A percentile compares a stretch with the other conserved stretches of the same genome.
These are phyloP conservation scores for Metopolophium dirhodum DNA, from an alignment of 1,140 invertebrate genomes.

Conservation along the genomic window DNA sequence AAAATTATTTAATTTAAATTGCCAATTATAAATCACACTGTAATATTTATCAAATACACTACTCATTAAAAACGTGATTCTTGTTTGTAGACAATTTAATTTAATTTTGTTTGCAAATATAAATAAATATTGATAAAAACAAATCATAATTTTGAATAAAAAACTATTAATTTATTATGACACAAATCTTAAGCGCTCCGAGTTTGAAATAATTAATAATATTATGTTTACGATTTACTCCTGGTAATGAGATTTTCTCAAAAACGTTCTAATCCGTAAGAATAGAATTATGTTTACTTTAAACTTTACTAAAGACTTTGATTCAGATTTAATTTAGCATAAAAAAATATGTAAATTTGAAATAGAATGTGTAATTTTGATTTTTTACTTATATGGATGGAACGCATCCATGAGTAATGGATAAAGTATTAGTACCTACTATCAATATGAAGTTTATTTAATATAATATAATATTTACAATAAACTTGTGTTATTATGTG, in stretches of 20 bases:
- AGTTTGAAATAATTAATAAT: background rate
- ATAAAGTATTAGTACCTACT: background rate
- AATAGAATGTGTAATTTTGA: background rate
- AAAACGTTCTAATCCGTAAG: background rate
- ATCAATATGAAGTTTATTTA: background rate
- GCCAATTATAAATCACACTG: background rate
- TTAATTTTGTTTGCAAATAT: background rate
- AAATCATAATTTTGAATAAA: background rate
- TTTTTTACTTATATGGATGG: background rate
- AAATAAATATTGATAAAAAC: background rate
- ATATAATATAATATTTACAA: background rate
- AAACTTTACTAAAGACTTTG: conserved; percentile 17
- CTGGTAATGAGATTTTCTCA: background rate
- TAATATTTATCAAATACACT: background rate
- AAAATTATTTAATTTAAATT: background rate
- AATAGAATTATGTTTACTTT: conserved; percentile 27
- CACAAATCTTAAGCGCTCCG: background rate
- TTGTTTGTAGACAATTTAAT: background rate
- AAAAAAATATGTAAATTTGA: background rate
- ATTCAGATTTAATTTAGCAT: background rate
- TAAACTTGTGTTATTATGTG: background rate
- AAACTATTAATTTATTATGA: background rate
- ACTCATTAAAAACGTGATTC: background rate
- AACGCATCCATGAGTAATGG: background rate
- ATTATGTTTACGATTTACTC: background rate